These are phyloP conservation scores for Aleiodes leptofemur DNA, from an alignment of 2,888 invertebrate species.

Conservation along the genomic window DNA sequence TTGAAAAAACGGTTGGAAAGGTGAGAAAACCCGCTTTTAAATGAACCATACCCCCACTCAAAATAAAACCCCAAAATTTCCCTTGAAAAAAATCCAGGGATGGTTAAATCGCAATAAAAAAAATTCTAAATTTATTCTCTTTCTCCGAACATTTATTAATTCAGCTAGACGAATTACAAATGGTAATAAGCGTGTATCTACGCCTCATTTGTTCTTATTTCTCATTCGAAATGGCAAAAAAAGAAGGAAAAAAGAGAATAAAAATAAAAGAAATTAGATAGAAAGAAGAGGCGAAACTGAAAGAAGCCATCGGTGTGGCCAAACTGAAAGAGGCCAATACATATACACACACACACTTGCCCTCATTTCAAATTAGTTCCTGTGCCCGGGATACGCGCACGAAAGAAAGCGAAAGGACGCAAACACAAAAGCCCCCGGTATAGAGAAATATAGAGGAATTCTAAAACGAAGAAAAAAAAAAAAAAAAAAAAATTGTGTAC, in stretches of 20 bases:
- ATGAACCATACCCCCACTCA: not conserved
- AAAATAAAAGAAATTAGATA: conserved; percentile 33
- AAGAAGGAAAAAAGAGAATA: not conserved
- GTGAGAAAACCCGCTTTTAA: not conserved
- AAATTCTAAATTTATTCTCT: conserved; percentile 9
- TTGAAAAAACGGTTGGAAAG: not conserved
- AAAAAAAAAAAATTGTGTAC: conserved; percentile 48
- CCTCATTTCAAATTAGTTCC: conserved; percentile 66
- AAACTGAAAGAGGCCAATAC: not conserved
- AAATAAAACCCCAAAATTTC: not conserved
- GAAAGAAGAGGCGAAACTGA: conserved; percentile 45
- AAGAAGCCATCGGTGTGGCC: conserved; percentile 58
- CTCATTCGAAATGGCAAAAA: conserved; percentile 8
- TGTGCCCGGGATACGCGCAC: conserved; percentile 50
- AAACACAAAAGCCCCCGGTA: conserved; percentile 49
- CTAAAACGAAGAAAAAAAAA: conserved; percentile 49
- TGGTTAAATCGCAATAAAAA: not conserved
- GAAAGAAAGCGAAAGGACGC: conserved; percentile 45
- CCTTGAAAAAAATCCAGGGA: conserved; percentile 11
- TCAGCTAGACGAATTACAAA: conserved; percentile 68
- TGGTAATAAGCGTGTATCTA: conserved; percentile 56
- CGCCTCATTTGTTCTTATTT: conserved; percentile 40
- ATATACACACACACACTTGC: conserved; percentile 49
- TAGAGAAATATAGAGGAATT: conserved; percentile 41
- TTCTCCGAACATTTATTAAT: conserved; percentile 55